phyloP scores from a whole-genome alignment of 2,797 vertebrate species.

The Balearica regulorum region DNA sequence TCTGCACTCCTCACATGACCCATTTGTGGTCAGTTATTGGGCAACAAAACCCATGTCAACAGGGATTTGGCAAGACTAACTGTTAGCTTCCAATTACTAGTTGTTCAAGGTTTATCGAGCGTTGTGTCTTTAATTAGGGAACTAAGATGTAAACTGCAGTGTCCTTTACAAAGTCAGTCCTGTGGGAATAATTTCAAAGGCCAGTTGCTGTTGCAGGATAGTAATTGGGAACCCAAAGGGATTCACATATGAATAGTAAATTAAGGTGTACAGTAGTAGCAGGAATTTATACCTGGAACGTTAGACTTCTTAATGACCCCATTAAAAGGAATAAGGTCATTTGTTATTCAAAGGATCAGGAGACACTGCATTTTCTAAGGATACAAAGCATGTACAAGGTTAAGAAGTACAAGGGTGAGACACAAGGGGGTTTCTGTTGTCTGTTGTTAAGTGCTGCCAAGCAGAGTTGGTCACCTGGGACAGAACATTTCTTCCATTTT shows the following conservation, averaged over 20 bases:
- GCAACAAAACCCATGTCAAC: constrained; percentile 3
- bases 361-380: constrained; percentile 51
- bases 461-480: constrained; percentile 1
- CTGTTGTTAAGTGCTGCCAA: neutral
- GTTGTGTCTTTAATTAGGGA: constrained; percentile 71
- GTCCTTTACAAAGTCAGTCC: constrained; percentile 67
- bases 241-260: constrained; percentile 65
- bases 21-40: constrained; percentile 40
- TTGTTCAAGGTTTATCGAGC: constrained; percentile 70
- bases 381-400: constrained; percentile 37
- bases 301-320: constrained; percentile 54
- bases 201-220: constrained; percentile 43
- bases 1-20: neutral
- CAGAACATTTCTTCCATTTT: constrained; percentile 26
- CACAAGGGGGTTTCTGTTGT: neutral
- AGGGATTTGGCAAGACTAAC: constrained; percentile 45
- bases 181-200: constrained; percentile 69
- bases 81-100: constrained; percentile 67
- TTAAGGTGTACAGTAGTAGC: constrained; percentile 61
- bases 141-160: constrained; percentile 64
- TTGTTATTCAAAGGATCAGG: constrained; percentile 67
- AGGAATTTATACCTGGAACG: constrained; percentile 56
- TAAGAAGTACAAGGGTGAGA: constrained; percentile 14
- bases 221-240: constrained; percentile 67
- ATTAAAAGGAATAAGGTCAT: constrained; percentile 65